Percentiles rank a stretch among this genome's conserved stretches.
Conservation (phyloP, 2,113 vertebrate species). For the Grallaria varia region DNA sequence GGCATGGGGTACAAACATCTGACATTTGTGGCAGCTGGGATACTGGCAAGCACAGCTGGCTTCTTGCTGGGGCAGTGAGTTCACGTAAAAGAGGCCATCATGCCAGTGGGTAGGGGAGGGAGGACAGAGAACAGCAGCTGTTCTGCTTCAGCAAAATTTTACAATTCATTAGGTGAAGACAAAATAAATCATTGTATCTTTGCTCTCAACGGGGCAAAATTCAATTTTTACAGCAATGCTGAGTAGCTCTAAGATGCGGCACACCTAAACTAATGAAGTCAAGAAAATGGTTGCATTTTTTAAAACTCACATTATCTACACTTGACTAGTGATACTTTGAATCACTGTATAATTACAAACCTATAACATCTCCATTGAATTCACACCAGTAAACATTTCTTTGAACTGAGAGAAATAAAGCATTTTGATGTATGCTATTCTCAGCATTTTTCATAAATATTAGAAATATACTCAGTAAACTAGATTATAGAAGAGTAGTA, state of each 20-base stretch:
- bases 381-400: slow-evolving; percentile 54
- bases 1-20: not conserved
- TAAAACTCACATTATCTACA: slow-evolving; percentile 43
- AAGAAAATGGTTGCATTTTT: slow-evolving; percentile 27
- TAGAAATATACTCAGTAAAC: slow-evolving; percentile 45
- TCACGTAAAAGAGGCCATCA: not conserved
- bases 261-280: slow-evolving; percentile 21
- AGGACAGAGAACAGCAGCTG: slow-evolving; percentile 3
- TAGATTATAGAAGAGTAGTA: slow-evolving; percentile 53
- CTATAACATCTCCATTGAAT: slow-evolving; percentile 53
- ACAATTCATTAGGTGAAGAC: not conserved
- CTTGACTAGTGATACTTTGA: not conserved
- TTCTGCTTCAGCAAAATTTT: slow-evolving; percentile 21
- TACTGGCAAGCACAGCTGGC: not conserved
- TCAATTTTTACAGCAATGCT: not conserved
- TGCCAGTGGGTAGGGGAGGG: not conserved
- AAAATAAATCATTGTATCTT: slow-evolving; percentile 7
- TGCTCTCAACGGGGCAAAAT: slow-evolving; percentile 3
- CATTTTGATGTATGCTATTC: slow-evolving; percentile 20
- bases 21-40: not conserved
- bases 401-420: slow-evolving; percentile 52
- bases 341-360: not conserved
- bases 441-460: slow-evolving; percentile 38
- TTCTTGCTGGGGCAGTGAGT: not conserved
- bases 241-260: not conserved